Base-by-base conservation (phyloP, 2,797 vertebrate species). In the Argyrosomus regius region DNA sequence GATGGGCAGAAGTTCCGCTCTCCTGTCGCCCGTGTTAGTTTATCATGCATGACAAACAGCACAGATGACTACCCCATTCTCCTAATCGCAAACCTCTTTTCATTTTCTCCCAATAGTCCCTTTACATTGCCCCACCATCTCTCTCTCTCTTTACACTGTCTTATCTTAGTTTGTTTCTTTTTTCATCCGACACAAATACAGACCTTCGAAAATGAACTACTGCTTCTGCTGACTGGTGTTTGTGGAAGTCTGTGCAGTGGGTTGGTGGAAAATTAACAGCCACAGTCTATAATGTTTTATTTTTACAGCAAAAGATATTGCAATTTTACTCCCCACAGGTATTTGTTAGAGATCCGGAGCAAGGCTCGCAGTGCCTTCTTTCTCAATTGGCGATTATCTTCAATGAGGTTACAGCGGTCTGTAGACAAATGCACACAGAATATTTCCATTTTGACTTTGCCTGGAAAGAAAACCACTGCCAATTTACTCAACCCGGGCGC, bases 201-300 rank as follows among this genome's bases (percentile, higher is more conserved):
- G 70, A 54, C 71, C 66, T 76, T 84, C 0, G 43, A 88, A 90
- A 92, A 88, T 79, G 85, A 92, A 88, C 82, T 72, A 62, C 72
- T 7, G 45, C 84, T 20, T 64, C 86, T 43, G 64, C 86, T 78
- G 26, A 74, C 57, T 61, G 48, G 68, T 54, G 71, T 75, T 57
- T 58, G 31, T 63, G 35, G 70, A 64, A 66, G 46, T 63, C 54
- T 62, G 57, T 28, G 41, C 13, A 61, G 52, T 54, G 24, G 24
- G 41, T 57, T 9, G 50, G 39, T 72, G 72, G 54, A 28, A 69
- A 73, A 86, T 71, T 3, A 76, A 83, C 61, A 56, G 28, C 35
- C 41, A 14, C 26, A 67, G 72, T 31, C 60, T 72, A n/a, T 58
- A 71, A 74, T 65, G 54, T 83, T 80, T 77, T 66, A 77, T 76